Evolutionary conservation across 1,140 invertebrate species (phyloP), one percentile per base, ranked within the genome.

Genomic region (Leptonema lineaticorne): DNA sequence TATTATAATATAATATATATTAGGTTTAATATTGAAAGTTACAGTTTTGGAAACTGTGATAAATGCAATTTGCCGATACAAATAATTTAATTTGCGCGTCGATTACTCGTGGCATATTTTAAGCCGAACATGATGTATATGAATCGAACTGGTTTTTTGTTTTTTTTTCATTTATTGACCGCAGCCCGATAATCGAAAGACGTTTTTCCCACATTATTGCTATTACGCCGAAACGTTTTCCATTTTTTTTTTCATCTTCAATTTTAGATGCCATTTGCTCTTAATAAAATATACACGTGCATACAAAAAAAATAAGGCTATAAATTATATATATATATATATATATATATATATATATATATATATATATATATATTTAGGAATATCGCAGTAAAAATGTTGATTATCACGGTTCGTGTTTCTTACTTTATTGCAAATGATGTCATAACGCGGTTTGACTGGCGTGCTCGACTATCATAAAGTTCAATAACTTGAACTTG

Each of bases 401-500:
- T 24, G 11, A 24, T 53, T 53, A 24, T 53, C 11, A n/a, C n/a
- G n/a, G 50, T 53, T 53, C 24, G 27, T n/a, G 50, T 22, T 48
- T 48, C 29, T 18, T 8, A 7, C 20, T 48, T 6, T 20, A 24
- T 4, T 26, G 18, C 22, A 16, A 53, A 53, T 53, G 50, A 53
- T 53, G 50, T 53, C 50, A 53, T 53, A 26, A 11, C 50, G 50
- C n/a, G 50, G 27, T 53, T 20, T n/a, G n/a, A 53, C 20, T 26
- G 50, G 50, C 50, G 11, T 2, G 46, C n/a, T 53, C 16, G 46
- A 24, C n/a, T n/a, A n/a, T 22, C 22, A 53, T 53, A 53, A 53
- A 53, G 50, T 53, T 53, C 50, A 53, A 53, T 26, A 53, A 53
- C 50, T 53, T 53, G 50, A 53, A 53, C 50, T 53, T 53, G 50